Base-by-base conservation (phyloP, 2,797 vertebrate species). In the Helostoma temminkii region DNA sequence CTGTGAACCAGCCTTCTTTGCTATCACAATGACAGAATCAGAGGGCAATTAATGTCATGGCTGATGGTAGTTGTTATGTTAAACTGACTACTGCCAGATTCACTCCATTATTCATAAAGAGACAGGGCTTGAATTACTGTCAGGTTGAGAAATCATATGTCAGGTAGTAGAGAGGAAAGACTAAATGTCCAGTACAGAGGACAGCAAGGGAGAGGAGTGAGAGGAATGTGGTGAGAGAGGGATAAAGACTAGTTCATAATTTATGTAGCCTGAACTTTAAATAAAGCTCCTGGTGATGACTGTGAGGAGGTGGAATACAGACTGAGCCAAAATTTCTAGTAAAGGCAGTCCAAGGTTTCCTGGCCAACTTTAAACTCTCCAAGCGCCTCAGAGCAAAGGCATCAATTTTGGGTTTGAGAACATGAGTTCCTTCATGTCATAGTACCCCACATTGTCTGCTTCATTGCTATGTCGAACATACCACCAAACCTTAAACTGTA, bases 101-200 rank as follows among this genome's bases (percentile, higher is more conserved):
- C 80, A 70, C 85, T 92, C 83, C 88, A 88, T 92, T 91, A 89
- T 92, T 93, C 88, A 92, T 93, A 86, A 84, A 86, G 78, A 79
- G 73, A 55, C 80, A 74, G 79, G 82, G 76, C 77, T 76, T 87
- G 80, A 87, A 91, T 91, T 90, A 90, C 90, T 88, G 89, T 89
- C 89, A 88, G 81, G 87, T 81, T 85, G 86, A 88, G 89, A 89
- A 90, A 86, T 89, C 63, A 74, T 56, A 79, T 89, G 86, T 91
- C 90, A 91, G 73, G 84, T 85, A 26, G 22, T 25, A 47, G 43
- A 59, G 15, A 82, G 76, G 70, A 87, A 78, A 71, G 67, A 57
- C 48, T 54, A 68, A 54, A 66, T 78, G 68, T 70, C 75, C 73
- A 37, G 63, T 43, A 57, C 25, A 34, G 57, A 39, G 18, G 16